Evolutionary conservation across 2,888 invertebrate genomes (phyloP).

Genomic region (Ichneumoninae sp.): DNA sequence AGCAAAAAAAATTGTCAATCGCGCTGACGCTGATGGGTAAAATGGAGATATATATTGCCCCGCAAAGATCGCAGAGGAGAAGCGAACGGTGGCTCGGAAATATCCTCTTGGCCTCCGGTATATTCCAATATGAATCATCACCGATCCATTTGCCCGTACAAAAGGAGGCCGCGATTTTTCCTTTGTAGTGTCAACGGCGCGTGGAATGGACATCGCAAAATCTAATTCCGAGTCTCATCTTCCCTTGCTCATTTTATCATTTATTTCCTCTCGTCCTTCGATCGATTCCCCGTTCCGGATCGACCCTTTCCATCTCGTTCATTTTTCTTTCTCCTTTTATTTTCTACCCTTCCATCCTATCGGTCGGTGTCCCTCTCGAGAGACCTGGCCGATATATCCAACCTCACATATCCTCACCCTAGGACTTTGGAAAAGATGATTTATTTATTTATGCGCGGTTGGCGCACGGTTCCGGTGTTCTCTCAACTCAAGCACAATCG

Average conservation of each 20-base stretch:
- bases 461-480: no score
- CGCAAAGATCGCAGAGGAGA: no score
- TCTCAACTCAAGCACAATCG: no score
- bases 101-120: no score
- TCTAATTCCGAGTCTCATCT: slow-evolving; percentile 7
- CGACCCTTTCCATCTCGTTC: background rate
- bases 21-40: no score
- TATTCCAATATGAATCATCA: background rate
- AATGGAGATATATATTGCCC: no score
- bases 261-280: background rate
- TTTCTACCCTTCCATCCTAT: background rate
- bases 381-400: background rate
- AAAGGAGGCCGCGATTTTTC: slow-evolving; percentile 6
- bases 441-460: no score
- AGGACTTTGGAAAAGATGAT: background rate
- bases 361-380: background rate
- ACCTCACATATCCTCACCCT: background rate
- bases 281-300: background rate
- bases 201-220: slow-evolving; percentile 6
- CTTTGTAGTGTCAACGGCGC: slow-evolving; percentile 3
- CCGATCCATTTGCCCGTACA: background rate
- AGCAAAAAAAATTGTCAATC: no score
- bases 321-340: background rate
- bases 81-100: no score
- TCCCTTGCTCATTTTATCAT: background rate